Evolutionary conservation across 2,797 vertebrate species (phyloP).

Genomic region (Onychomys arenicola): DNA sequence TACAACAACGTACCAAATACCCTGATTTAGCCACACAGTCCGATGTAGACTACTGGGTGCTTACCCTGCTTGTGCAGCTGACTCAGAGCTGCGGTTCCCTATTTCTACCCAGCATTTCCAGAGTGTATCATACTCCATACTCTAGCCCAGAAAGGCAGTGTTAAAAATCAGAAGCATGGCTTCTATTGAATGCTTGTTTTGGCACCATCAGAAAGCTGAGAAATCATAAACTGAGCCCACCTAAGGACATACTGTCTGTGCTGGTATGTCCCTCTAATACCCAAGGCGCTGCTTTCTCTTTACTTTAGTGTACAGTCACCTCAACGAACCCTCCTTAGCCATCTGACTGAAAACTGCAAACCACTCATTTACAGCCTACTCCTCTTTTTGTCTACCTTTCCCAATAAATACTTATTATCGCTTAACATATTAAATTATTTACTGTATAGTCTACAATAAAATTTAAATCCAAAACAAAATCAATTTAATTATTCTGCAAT

Average conservation of each 20-base stretch:
- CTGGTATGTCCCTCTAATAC: background rate
- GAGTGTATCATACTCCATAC: background rate
- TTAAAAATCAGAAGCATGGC: background rate
- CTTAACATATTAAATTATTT: conserved; percentile 16
- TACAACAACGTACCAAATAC: background rate
- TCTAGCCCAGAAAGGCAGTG: background rate
- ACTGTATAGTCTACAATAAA: conserved; percentile 27
- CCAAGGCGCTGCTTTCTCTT: background rate
- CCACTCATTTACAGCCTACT: background rate
- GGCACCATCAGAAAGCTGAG: background rate
- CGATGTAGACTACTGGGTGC: background rate
- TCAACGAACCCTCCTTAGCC: background rate
- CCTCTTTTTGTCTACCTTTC: background rate
- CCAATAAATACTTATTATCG: background rate
- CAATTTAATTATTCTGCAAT: background rate
- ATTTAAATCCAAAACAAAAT: conserved; percentile 18
- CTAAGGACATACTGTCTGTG: no score
- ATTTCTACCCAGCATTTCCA: background rate
- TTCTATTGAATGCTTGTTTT: background rate
- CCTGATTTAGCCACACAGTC: background rate
- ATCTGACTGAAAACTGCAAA: conserved; percentile 48
- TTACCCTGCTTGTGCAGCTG: background rate
- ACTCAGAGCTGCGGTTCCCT: background rate
- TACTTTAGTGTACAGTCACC: background rate
- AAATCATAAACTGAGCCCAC: background rate